These are phyloP conservation scores for Diplosoma virens DNA, from an alignment of 23 tunicate species.

Conservation along the genomic window DNA sequence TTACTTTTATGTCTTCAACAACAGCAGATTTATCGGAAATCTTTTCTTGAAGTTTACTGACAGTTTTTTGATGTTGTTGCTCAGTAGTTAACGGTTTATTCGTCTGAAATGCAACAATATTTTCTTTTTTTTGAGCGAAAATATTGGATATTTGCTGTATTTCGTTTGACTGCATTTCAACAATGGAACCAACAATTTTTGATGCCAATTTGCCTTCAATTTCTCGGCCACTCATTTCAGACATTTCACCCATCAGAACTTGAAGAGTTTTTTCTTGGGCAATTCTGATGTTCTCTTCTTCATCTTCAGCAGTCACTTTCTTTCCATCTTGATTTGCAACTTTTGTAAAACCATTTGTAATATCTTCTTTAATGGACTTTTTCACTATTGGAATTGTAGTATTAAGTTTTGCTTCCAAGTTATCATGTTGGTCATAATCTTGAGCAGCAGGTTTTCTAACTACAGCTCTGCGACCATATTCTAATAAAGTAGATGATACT, in stretches of 20 bases:
- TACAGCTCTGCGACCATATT: constrained; percentile 69
- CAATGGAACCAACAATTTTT: constrained; percentile 77
- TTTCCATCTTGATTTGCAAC: constrained; percentile 7
- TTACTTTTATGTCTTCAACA: constrained; percentile 1
- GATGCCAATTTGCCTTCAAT: constrained; percentile 87
- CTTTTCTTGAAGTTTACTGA: constrained; percentile 26
- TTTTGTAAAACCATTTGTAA: constrained; percentile 63
- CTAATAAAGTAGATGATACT: constrained; percentile 77
- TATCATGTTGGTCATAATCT: constrained; percentile 3
- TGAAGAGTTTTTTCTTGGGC: constrained; percentile 75
- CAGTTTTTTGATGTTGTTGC: constrained; percentile 14
- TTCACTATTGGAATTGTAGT: not conserved
- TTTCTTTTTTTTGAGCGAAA: constrained; percentile 69
- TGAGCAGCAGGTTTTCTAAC: constrained; percentile 4
- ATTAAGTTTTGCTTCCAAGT: not conserved
- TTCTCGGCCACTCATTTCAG: constrained; percentile 83
- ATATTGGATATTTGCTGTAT: constrained; percentile 61
- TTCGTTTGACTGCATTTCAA: constrained; percentile 91
- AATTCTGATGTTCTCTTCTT: constrained; percentile 68
- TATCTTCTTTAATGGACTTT: constrained; percentile 24
- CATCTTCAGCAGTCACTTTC: constrained; percentile 37
- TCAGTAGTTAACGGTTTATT: constrained; percentile 15
- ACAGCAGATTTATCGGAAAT: not conserved
- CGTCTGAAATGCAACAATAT: constrained; percentile 15
- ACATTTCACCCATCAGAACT: constrained; percentile 83